Evolutionary conservation across 2,888 invertebrate genomes (phyloP).

Genomic region (Anthophora plumipes): DNA sequence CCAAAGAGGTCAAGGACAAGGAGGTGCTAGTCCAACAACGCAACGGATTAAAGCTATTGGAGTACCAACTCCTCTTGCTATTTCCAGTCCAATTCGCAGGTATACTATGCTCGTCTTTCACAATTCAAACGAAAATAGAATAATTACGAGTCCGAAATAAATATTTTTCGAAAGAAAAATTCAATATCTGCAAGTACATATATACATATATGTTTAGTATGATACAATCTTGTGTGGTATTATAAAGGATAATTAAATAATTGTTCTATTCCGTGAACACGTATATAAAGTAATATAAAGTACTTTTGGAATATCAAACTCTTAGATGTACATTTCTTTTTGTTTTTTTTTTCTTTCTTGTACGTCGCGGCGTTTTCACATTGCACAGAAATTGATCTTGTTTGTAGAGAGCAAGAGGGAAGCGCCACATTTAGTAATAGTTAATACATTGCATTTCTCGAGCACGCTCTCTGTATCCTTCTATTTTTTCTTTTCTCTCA

Average conservation of each 20-base stretch:
- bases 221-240: conserved; percentile 35
- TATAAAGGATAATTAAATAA: conserved; percentile 38
- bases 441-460: conserved; percentile 74
- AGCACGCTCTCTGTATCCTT: conserved; percentile 73
- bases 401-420: conserved; percentile 74
- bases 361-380: conserved; percentile 63
- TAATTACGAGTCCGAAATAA: conserved; percentile 27
- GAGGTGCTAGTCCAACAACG: conserved; percentile 92
- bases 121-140: conserved; percentile 25
- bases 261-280: conserved; percentile 52
- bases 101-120: conserved; percentile 81
- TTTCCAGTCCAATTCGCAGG: conserved; percentile 95
- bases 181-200: conserved; percentile 32
- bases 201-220: conserved; percentile 14
- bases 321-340: conserved; percentile 46
- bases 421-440: conserved; percentile 72
- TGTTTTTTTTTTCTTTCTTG: conserved; percentile 21
- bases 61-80: conserved; percentile 94
- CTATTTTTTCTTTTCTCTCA: conserved; percentile 58
- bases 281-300: conserved; percentile 30
- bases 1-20: conserved; percentile 84
- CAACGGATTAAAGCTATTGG: conserved; percentile 95
- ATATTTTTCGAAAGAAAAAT: conserved; percentile 24
- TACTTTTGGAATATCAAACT: conserved; percentile 43
- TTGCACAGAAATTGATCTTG: conserved; percentile 63